Conservation (phyloP, 2,888 invertebrate genomes). For the Cryptus armator region DNA sequence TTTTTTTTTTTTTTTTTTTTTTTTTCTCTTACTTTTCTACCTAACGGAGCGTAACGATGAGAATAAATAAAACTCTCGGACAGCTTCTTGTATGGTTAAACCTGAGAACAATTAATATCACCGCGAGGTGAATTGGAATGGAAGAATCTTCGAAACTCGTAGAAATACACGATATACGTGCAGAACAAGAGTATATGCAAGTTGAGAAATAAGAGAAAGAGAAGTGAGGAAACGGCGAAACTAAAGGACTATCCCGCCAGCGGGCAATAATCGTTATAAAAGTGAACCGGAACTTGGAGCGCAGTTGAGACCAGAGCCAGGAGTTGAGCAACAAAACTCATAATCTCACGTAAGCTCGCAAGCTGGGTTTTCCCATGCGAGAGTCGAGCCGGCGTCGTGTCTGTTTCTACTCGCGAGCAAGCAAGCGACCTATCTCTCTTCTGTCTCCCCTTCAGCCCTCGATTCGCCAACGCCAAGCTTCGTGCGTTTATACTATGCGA, state of each 20-base stretch:
- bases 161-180: background rate
- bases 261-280: conserved; percentile 82
- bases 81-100: background rate
- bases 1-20: conserved; percentile 47
- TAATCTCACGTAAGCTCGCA: conserved; percentile 83
- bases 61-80: conserved; percentile 32
- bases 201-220: conserved; percentile 28
- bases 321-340: conserved; percentile 83
- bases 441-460: conserved; percentile 47
- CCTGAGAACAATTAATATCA: conserved; percentile 49
- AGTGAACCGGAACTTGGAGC: conserved; percentile 73
- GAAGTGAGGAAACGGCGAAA: conserved; percentile 49
- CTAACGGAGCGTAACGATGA: conserved; percentile 1
- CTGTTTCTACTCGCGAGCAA: conserved; percentile 38
- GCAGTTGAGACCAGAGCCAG: conserved; percentile 72
- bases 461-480: conserved; percentile 62
- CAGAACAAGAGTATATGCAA: conserved; percentile 1
- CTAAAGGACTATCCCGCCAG: conserved; percentile 67
- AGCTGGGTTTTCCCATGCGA: conserved; percentile 83
- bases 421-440: background rate
- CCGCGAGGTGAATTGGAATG: conserved; percentile 12
- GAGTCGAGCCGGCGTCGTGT: conserved; percentile 59
- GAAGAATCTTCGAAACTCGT: background rate
- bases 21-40: conserved; percentile 24
- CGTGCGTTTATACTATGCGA: conserved; percentile 69